Percentiles rank a stretch among this genome's conserved stretches.
Conservation (phyloP, 2,113 vertebrate genomes). For the Manacus vitellinus region DNA sequence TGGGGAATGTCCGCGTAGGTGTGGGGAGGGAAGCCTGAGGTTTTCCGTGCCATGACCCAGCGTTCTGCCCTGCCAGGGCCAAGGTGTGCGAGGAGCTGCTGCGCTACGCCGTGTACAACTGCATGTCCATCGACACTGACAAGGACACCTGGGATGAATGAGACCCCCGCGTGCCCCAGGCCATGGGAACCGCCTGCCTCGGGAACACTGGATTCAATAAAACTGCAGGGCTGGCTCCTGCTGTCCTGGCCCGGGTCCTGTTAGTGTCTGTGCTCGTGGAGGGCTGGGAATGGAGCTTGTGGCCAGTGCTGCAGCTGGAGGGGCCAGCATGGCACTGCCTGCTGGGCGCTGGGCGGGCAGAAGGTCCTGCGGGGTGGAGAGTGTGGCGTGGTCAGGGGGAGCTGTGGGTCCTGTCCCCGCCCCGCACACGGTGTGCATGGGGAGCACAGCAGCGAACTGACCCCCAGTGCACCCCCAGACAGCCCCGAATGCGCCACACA, state of each 20-base stretch:
- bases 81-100: constrained; percentile 93
- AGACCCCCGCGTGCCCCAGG: not conserved
- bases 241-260: not conserved
- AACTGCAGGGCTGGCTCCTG: not conserved
- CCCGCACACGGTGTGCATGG: rapidly evolving
- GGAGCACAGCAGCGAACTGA: not conserved
- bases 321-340: not conserved
- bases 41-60: not conserved
- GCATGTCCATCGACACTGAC: constrained; percentile 94
- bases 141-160: constrained; percentile 89
- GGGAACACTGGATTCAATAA: not conserved
- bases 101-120: constrained; percentile 95
- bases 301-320: not conserved
- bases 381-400: rapidly evolving
- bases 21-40: not conserved
- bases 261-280: not conserved
- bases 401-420: not conserved
- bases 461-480: not conserved
- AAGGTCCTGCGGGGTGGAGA: not conserved
- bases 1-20: rapidly evolving
- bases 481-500: not conserved
- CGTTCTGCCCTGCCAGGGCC: constrained; percentile 69
- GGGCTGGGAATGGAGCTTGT: rapidly evolving
- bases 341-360: rapidly evolving
- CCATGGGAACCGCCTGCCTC: rapidly evolving